Evolutionary conservation across 2,113 vertebrate genomes (phyloP).

Genomic region (Ceyx margarethae): DNA sequence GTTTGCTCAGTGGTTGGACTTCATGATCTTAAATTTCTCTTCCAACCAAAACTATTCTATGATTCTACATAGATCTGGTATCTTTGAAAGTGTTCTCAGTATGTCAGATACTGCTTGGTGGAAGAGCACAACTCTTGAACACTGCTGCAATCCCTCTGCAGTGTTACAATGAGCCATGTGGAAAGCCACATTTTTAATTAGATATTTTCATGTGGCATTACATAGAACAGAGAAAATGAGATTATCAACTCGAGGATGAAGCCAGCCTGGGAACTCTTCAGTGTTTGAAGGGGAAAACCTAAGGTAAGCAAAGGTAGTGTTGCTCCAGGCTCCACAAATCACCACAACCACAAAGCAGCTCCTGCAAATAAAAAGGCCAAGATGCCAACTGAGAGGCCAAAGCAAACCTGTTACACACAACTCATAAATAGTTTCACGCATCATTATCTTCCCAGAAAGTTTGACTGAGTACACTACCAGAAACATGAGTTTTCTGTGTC

Average conservation of each 20-base stretch:
- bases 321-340: neutral
- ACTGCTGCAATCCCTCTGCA: neutral
- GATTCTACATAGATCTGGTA: neutral
- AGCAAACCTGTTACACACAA: neutral
- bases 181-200: neutral
- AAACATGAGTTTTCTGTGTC: neutral
- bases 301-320: neutral
- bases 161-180: neutral
- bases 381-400: neutral
- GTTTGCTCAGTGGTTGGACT: too few relatives aligned
- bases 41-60: neutral
- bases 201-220: neutral
- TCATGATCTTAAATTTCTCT: neutral
- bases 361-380: neutral
- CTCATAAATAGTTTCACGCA: neutral
- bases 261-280: neutral
- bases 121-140: neutral
- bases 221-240: neutral
- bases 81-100: neutral
- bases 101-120: neutral
- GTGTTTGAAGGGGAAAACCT: neutral
- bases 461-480: neutral
- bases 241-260: neutral
- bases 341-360: neutral
- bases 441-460: constrained; percentile 11